Evolutionary conservation across 2,888 invertebrate genomes (phyloP).

Genomic region (Ennomos fuscantarius): DNA sequence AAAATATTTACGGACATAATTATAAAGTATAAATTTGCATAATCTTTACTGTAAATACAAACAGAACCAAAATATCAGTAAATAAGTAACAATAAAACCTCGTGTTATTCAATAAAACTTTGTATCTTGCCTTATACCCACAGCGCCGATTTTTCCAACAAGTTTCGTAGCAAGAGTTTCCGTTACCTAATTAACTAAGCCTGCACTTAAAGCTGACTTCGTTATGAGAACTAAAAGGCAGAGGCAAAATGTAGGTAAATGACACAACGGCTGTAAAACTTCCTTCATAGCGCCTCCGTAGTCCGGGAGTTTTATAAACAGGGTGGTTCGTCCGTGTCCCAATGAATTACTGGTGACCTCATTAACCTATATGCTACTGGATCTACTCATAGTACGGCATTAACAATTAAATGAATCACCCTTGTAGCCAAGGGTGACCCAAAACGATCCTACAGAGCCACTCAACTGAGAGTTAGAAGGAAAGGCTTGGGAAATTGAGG

Average conservation of each 20-base stretch:
- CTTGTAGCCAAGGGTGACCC: slow-evolving; percentile 45
- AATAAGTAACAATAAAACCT: background rate
- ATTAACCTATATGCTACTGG: slow-evolving; percentile 74
- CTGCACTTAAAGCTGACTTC: slow-evolving; percentile 44
- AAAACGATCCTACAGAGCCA: slow-evolving; percentile 37
- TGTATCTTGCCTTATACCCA: slow-evolving; percentile 8
- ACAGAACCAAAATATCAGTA: background rate
- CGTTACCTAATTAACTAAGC: slow-evolving; percentile 41
- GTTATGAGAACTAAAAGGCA: slow-evolving; percentile 53
- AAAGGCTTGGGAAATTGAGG: slow-evolving; percentile 45
- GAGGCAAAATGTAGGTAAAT: slow-evolving; percentile 52
- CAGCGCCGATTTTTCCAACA: slow-evolving; percentile 44
- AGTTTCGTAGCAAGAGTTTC: slow-evolving; percentile 28
- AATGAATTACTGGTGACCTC: slow-evolving; percentile 78
- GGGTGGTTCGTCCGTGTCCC: slow-evolving; percentile 61
- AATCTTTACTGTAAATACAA: background rate
- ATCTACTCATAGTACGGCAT: slow-evolving; percentile 63
- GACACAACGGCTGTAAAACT: slow-evolving; percentile 51
- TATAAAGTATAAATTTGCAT: too few relatives aligned
- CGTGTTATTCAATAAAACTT: slow-evolving; percentile 7
- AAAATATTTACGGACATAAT: too few relatives aligned
- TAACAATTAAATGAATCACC: slow-evolving; percentile 75
- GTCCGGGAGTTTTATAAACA: slow-evolving; percentile 58
- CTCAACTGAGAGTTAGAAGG: slow-evolving; percentile 36
- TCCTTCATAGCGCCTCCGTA: slow-evolving; percentile 45